Evolutionary conservation across 2,888 invertebrate genomes (phyloP).

Genomic region (Stenchaetothrips biformis): DNA sequence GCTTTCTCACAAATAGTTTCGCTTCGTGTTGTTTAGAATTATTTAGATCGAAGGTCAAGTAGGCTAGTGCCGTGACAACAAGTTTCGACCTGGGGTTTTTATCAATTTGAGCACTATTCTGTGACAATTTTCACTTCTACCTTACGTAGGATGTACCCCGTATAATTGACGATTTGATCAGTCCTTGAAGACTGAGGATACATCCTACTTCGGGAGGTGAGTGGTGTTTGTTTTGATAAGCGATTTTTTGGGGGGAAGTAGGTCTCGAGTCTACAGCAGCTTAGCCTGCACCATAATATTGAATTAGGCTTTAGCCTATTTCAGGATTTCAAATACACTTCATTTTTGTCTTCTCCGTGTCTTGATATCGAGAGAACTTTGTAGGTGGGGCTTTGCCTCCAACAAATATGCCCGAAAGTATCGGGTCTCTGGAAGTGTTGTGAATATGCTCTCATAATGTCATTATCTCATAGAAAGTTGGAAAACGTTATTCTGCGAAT

Average conservation of each 20-base stretch:
- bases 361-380: too few relatives aligned
- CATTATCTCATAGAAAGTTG: slow-evolving; percentile 25
- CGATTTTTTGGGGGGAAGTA: slow-evolving; percentile 24
- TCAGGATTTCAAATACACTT: background rate
- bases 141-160: background rate
- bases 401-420: background rate
- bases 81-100: background rate
- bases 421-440: background rate
- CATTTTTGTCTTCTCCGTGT: background rate
- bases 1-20: background rate
- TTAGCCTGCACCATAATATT: slow-evolving; percentile 18
- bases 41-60: slow-evolving; percentile 25
- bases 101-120: background rate
- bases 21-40: slow-evolving; percentile 25
- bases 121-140: background rate
- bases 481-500: background rate
- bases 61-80: slow-evolving; percentile 20
- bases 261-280: slow-evolving; percentile 20
- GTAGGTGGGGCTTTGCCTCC: background rate
- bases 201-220: background rate
- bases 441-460: slow-evolving; percentile 23
- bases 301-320: slow-evolving; percentile 8
- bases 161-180: background rate
- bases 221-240: slow-evolving; percentile 25
- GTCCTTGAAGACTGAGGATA: background rate